Conservation (phyloP, 2,113 vertebrate genomes). For the Paramisgurnus dabryanus region DNA sequence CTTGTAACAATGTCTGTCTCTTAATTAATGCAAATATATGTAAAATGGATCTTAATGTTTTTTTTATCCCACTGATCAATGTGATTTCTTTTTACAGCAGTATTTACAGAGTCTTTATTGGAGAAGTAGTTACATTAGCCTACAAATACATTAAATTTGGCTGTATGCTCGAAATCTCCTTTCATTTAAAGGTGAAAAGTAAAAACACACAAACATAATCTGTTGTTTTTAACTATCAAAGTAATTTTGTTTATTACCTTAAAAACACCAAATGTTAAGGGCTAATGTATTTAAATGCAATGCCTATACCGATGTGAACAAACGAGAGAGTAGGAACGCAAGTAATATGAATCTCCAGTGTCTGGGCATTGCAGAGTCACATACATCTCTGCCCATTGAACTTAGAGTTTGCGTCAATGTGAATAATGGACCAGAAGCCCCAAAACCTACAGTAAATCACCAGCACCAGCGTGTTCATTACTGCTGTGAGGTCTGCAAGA, state of each 20-base stretch:
- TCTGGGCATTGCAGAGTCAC: slow-evolving; percentile 19
- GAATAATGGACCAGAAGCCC: slow-evolving; percentile 53
- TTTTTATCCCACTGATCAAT: too few species aligned
- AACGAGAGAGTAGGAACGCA: not conserved
- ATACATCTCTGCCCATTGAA: not conserved
- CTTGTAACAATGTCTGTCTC: too few species aligned
- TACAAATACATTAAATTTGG: too few species aligned
- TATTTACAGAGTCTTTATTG: too few species aligned
- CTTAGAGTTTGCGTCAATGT: slow-evolving; percentile 23
- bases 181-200: too few species aligned
- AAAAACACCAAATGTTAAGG: not conserved
- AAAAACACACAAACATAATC: not conserved
- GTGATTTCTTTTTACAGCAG: too few species aligned
- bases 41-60: too few species aligned
- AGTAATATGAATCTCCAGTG: slow-evolving; percentile 4
- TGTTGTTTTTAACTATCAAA: not conserved
- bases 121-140: too few species aligned
- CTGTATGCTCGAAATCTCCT: too few species aligned
- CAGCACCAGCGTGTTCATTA: slow-evolving; percentile 40
- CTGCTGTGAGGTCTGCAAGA: slow-evolving; percentile 11
- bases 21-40: too few species aligned
- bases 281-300: not conserved
- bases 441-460: slow-evolving; percentile 56
- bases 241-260: not conserved
- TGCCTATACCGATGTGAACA: not conserved